Conservation (phyloP, 1,140 invertebrate species). For the Mactra quadrangularis region DNA sequence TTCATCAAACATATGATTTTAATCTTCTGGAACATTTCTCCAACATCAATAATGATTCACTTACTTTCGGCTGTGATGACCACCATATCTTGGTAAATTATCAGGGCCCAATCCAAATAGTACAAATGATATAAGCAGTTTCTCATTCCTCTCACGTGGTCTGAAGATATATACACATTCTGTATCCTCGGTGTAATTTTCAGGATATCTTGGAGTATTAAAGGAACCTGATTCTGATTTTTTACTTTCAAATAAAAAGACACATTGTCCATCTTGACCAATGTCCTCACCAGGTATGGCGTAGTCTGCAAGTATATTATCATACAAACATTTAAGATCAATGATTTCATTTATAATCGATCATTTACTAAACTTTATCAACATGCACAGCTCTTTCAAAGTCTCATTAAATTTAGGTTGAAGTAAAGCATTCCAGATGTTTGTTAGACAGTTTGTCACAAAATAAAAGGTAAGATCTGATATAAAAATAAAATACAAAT, state of each 20-base stretch:
- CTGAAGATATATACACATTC: slow-evolving; percentile 96
- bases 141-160: slow-evolving; percentile 54
- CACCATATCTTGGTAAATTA: background rate
- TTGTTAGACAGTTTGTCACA: too few species aligned
- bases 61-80: slow-evolving; percentile 30
- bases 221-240: slow-evolving; percentile 94
- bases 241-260: slow-evolving; percentile 94
- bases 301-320: slow-evolving; percentile 76
- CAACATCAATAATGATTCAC: too few species aligned
- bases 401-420: too few species aligned
- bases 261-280: slow-evolving; percentile 89
- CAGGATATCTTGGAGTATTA: slow-evolving; percentile 97
- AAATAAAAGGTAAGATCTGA: too few species aligned
- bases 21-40: too few species aligned
- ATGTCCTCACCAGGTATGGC: slow-evolving; percentile 92
- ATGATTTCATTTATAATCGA: too few species aligned
- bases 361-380: too few species aligned
- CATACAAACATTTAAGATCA: too few species aligned
- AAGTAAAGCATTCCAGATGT: too few species aligned
- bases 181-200: slow-evolving; percentile 96
- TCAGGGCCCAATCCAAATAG: slow-evolving; percentile 59
- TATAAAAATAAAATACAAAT: too few species aligned
- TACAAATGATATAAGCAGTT: slow-evolving; percentile 70
- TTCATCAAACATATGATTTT: too few species aligned
- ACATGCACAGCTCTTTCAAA: too few species aligned